Evolutionary conservation across 2,797 vertebrate species (phyloP), one percentile per base, ranked within the genome.

Genomic region (Helicolenus hilgendorfi): DNA sequence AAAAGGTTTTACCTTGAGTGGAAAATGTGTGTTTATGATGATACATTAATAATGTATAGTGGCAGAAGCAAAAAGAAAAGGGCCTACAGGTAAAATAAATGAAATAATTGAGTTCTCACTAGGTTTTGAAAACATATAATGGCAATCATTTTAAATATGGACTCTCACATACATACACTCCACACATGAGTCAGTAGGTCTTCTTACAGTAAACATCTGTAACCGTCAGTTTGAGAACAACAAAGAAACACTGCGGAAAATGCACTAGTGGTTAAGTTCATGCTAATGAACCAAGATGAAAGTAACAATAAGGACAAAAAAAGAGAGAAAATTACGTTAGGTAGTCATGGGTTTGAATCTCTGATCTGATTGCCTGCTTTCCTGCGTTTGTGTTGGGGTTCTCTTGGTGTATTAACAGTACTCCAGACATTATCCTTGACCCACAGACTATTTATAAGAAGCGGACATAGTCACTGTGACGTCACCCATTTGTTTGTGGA

Each of bases 281-380:
- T 75, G 24, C 15, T 20, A 56, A 60, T 67, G 36, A 68, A 71
- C 36, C 31, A 58, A 64, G 41, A 81, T 71, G 9, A 76, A 76
- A 38, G 18, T n/a, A 58, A 76, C 15, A 6, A 15, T 35, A 71
- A 33, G 74, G 71, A 24, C 9, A n/a, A 59, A 41, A 58, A 26
- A 14, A 38, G 20, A 49, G 4, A 36, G 14, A 26, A 27, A 71
- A 36, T 20, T 2, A 22, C 8, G 9, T n/a, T 7, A 1, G 13
- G 18, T 11, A 29, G 13, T 49, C 0, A 1, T 62, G 4, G 2
- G 3, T 73, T 60, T 62, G 2, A 26, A 4, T 27, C 18, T 26
- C 8, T 0, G 2, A 8, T 0, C 31, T 62, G 5, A 64, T 41
- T 62, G 11, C 26, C 5, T 11, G 4, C 6, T 20, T 26, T 26